Percentiles rank a stretch among this genome's conserved stretches.
Evolutionary conservation across 2,797 vertebrate genomes (phyloP).

Genomic region (Serranus cabrilla): DNA sequence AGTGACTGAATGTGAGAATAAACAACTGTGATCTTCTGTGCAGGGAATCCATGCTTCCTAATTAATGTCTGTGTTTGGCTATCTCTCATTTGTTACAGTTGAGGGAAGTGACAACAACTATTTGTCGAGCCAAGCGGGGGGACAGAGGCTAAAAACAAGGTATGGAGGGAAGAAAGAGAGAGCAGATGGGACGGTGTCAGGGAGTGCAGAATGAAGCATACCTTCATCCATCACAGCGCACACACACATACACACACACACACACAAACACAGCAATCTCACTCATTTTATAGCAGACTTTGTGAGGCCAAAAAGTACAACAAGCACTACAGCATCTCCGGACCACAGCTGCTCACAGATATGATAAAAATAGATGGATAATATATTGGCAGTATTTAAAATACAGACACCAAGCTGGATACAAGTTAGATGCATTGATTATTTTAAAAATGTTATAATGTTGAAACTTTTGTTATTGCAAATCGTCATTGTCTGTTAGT

Average conservation of each 20-base stretch:
- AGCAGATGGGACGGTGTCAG: conserved; percentile 77
- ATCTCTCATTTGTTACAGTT: conserved; percentile 83
- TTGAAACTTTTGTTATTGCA: background rate
- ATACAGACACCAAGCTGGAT: background rate
- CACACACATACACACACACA: conserved; percentile 18
- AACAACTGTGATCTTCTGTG: conserved; percentile 32
- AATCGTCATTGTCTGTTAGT: background rate
- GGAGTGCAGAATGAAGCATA: conserved; percentile 64
- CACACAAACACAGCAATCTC: background rate
- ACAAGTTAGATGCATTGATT: accelerated
- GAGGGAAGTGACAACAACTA: conserved; percentile 77
- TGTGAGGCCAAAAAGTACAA: conserved; percentile 44
- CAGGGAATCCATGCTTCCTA: conserved; percentile 68
- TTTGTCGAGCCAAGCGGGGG: conserved; percentile 70
- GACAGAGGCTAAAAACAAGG: conserved; percentile 64
- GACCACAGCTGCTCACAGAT: conserved; percentile 22
- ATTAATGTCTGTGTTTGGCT: conserved; percentile 82
- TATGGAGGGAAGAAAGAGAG: conserved; percentile 56
- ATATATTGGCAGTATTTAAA: background rate
- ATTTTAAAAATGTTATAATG: background rate
- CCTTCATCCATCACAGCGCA: conserved; percentile 80
- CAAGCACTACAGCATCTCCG: conserved; percentile 2
- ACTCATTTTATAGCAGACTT: conserved; percentile 24
- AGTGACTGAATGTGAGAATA: conserved; percentile 7
- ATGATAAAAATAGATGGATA: background rate